Evolutionary conservation across 2,797 vertebrate genomes (phyloP), one percentile per base, ranked within the genome.

Genomic region (Sternarchorhynchus goeldii): DNA sequence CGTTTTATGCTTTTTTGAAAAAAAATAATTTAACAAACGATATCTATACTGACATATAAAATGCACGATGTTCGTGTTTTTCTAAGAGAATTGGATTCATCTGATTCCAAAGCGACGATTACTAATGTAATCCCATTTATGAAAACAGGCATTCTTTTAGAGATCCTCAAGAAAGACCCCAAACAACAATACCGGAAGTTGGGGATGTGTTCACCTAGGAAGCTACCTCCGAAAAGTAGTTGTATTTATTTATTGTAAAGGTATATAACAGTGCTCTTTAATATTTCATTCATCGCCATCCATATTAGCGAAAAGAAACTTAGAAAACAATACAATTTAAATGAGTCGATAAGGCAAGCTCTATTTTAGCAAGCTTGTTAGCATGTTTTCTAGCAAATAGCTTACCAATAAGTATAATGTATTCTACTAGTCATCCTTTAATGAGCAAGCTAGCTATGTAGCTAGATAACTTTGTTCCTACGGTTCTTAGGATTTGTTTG

Each of bases 181-280:
- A 62, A 77, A 32, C 65, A 70, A 56, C 21, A 59, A 31, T 59
- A 16, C 20, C 29, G 65, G 77, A 79, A 79, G 77, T 79, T 10
- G 29, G 63, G 31, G 53, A 60, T 36, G 56, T 56, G 16, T 73
- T 73, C 18, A 29, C 5, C 16, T 10, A 20, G 39, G 21, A 78
- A 41, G 69, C 68, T 55, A 12, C 34, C 8, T 36, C 4, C 29
- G 8, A 34, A 20, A 71, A 68, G 10, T 25, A 81, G 31, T 68
- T 57, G 34, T 34, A 14, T 29, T 70, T 70, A 39, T 12, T 56
- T 16, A 53, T 29, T 12, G 20, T 62, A 78, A 78, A 82, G 81
- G 81, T 82, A 78, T n/a, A 36, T 29, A 59, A 39, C 45, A 29
- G 0, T 0, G 36, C n/a, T 10, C 5, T 32, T 32, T 41, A 0